phyloP scores from a whole-genome alignment of 2,888 invertebrate genomes.

The Anaspis maculata region DNA sequence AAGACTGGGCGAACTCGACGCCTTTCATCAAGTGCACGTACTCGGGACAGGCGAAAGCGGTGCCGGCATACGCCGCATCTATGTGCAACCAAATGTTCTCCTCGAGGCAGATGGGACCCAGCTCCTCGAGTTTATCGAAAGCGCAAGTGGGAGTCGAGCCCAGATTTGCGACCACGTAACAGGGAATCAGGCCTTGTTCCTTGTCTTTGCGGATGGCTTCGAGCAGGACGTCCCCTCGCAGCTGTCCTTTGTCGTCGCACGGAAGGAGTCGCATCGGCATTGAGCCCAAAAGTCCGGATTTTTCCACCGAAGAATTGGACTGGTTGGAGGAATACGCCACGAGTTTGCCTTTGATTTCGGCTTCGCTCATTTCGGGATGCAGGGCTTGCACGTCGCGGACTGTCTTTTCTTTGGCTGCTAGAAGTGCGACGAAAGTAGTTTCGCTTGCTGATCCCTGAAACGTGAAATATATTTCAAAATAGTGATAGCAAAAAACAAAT shows the following conservation, averaged over 20 bases:
- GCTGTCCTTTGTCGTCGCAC: constrained; percentile 56
- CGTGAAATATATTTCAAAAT: too few relatives aligned
- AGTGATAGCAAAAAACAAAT: too few relatives aligned
- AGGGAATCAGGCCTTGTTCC: constrained; percentile 76
- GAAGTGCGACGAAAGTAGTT: constrained; percentile 71
- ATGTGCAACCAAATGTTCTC: constrained; percentile 85
- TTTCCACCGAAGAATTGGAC: constrained; percentile 86
- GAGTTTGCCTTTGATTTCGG: constrained; percentile 60
- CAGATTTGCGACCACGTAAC: constrained; percentile 68
- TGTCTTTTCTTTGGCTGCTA: constrained; percentile 69
- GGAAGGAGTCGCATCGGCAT: constrained; percentile 69
- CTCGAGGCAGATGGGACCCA: constrained; percentile 73
- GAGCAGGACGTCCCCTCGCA: constrained; percentile 60
- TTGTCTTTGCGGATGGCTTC: constrained; percentile 70
- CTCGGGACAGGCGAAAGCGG: constrained; percentile 88
- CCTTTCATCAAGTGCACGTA: constrained; percentile 58
- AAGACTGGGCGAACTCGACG: constrained; percentile 75
- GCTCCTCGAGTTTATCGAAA: constrained; percentile 80
- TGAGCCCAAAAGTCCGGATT: constrained; percentile 72
- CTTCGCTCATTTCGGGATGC: constrained; percentile 56
- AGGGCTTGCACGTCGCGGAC: constrained; percentile 49
- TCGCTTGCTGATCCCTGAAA: constrained; percentile 92
- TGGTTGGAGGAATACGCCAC: constrained; percentile 81
- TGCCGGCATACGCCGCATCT: constrained; percentile 94
- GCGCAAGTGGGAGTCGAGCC: constrained; percentile 72